Evolutionary conservation across 2,888 invertebrate genomes (phyloP).

Genomic region (Drosophila merina): DNA sequence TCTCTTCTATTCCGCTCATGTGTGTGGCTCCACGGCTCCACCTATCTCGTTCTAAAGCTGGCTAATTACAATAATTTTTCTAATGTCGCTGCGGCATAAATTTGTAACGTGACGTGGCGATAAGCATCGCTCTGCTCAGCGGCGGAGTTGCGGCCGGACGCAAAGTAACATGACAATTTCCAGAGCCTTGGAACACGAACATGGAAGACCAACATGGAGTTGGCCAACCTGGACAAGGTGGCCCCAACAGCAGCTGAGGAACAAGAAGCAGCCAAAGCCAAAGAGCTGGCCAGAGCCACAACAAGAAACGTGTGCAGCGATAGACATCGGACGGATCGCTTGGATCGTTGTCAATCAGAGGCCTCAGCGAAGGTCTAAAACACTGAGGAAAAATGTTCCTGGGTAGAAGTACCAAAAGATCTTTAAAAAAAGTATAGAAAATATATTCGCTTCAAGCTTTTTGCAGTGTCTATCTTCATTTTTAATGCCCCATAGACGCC

Average conservation of each 20-base stretch:
- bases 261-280: conserved; percentile 10
- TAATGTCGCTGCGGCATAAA: conserved; percentile 70
- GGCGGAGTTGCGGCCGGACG: conserved; percentile 29
- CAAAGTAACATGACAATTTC: conserved; percentile 73
- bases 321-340: conserved; percentile 59
- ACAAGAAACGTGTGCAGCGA: conserved; percentile 66
- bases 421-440: neutral
- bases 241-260: conserved; percentile 1
- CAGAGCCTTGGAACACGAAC: conserved; percentile 67
- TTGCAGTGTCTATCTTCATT: conserved; percentile 39
- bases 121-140: conserved; percentile 58
- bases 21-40: conserved; percentile 19
- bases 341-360: conserved; percentile 66
- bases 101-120: conserved; percentile 73
- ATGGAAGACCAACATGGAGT: conserved; percentile 53
- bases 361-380: conserved; percentile 32
- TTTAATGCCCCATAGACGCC: conserved; percentile 68
- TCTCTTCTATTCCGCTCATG: neutral
- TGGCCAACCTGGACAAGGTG: conserved; percentile 36
- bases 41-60: conserved; percentile 38
- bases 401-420: neutral
- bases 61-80: conserved; percentile 76
- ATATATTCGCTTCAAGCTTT: neutral
- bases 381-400: conserved; percentile 8
- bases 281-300: conserved; percentile 18